phyloP scores from a whole-genome alignment of 1,140 invertebrate genomes.

The Macrotrachela quadricornifera region DNA sequence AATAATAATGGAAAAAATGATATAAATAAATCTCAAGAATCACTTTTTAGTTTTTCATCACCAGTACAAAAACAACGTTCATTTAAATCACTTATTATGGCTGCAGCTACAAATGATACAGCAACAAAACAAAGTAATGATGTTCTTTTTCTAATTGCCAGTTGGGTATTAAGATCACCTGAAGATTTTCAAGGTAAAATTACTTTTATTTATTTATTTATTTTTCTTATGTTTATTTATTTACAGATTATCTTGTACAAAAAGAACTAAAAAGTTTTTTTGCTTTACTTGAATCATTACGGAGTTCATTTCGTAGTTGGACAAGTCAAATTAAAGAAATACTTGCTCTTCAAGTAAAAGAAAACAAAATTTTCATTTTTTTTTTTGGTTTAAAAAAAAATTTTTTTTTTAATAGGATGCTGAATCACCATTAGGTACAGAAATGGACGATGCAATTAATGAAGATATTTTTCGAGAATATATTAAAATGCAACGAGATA shows the following conservation, averaged over 20 bases:
- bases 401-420: background rate
- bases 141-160: slow-evolving; percentile 1
- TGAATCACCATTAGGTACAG: background rate
- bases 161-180: slow-evolving; percentile 6
- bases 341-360: background rate
- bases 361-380: background rate
- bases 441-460: slow-evolving; percentile 2
- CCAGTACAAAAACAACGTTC: no score
- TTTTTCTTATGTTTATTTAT: background rate
- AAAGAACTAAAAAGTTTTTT: slow-evolving; percentile 5
- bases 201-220: background rate
- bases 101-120: background rate
- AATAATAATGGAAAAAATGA: no score
- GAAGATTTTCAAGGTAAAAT: slow-evolving; percentile 3
- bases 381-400: background rate
- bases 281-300: background rate
- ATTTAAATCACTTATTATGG: no score
- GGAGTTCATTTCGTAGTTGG: slow-evolving; percentile 5
- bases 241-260: background rate
- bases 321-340: slow-evolving; percentile 2
- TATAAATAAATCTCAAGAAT: no score
- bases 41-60: no score
- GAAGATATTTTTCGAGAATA: slow-evolving; percentile 12
- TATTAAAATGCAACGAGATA: slow-evolving; percentile 41
- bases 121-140: background rate